Conservation (phyloP, 2,113 vertebrate genomes). For the Pachypanchax playfairii region DNA sequence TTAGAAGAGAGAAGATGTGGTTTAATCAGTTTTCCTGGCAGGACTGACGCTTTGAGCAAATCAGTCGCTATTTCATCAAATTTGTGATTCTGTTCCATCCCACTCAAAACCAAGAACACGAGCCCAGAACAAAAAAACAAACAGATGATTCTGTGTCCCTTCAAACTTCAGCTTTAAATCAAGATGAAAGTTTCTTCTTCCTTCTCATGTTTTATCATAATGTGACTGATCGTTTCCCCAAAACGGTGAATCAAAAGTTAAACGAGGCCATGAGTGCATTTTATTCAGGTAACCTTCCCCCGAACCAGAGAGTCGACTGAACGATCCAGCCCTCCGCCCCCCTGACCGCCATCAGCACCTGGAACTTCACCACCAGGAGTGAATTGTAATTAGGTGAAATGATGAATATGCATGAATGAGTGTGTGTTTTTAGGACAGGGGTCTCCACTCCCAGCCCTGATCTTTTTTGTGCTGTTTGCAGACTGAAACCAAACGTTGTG, state of each 20-base stretch:
- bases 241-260: constrained; percentile 14
- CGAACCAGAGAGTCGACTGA: constrained; percentile 6
- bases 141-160: too few relatives aligned
- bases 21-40: constrained; percentile 4
- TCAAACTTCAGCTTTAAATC: too few relatives aligned
- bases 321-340: constrained; percentile 15
- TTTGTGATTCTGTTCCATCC: not conserved
- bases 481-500: not conserved
- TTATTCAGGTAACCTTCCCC: not conserved
- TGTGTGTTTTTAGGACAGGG: constrained; percentile 53
- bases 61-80: constrained; percentile 1
- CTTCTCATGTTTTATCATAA: not conserved
- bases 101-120: not conserved
- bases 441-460: constrained; percentile 17
- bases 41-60: constrained; percentile 1
- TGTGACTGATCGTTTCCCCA: not conserved
- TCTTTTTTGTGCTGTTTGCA: constrained; percentile 21
- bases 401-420: constrained; percentile 67
- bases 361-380: constrained; percentile 25
- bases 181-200: too few relatives aligned
- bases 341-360: constrained; percentile 32
- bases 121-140: not conserved
- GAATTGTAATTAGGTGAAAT: constrained; percentile 44
- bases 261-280: not conserved
- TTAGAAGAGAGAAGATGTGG: not conserved